These are phyloP conservation scores for Dioctria linearis DNA, from an alignment of 2,888 invertebrate genomes.

Conservation along the genomic window DNA sequence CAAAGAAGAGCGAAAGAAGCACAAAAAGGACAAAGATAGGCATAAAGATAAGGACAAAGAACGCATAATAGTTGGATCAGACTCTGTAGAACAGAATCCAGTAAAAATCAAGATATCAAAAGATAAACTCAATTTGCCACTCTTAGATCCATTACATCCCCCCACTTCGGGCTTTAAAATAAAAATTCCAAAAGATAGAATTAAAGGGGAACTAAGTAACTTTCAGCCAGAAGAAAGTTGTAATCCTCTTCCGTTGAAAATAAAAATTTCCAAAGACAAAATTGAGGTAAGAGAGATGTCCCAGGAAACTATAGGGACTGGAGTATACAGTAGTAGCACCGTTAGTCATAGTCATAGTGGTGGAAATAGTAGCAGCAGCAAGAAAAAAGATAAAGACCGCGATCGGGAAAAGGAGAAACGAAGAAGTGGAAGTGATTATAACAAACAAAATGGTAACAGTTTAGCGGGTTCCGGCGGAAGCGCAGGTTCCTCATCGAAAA, in stretches of 20 bases:
- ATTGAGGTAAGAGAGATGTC: constrained; percentile 70
- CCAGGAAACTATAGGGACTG: constrained; percentile 55
- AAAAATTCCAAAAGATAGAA: constrained; percentile 84
- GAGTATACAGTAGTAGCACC: constrained; percentile 55
- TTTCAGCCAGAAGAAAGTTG: constrained; percentile 54
- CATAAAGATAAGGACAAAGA: constrained; percentile 67
- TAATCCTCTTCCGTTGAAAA: constrained; percentile 73
- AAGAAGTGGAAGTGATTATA: constrained; percentile 65
- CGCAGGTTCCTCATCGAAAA: constrained; percentile 60
- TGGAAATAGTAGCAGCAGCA: constrained; percentile 63
- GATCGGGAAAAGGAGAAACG: constrained; percentile 67
- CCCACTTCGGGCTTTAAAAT: constrained; percentile 78
- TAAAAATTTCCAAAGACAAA: constrained; percentile 85
- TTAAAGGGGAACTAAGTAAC: constrained; percentile 73
- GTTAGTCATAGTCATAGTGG: constrained; percentile 56
- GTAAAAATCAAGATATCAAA: constrained; percentile 76
- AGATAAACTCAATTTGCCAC: constrained; percentile 72
- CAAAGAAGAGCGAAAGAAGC: constrained; percentile 80
- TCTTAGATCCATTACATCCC: constrained; percentile 63
- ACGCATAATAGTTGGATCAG: constrained; percentile 31
- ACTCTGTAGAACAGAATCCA: constrained; percentile 58
- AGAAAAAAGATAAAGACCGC: constrained; percentile 69
- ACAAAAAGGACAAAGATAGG: constrained; percentile 78
- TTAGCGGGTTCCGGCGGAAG: constrained; percentile 44
- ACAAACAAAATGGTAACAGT: constrained; percentile 65